phyloP scores from a whole-genome alignment of 1,140 invertebrate genomes.

The Helicoverpa zea region DNA sequence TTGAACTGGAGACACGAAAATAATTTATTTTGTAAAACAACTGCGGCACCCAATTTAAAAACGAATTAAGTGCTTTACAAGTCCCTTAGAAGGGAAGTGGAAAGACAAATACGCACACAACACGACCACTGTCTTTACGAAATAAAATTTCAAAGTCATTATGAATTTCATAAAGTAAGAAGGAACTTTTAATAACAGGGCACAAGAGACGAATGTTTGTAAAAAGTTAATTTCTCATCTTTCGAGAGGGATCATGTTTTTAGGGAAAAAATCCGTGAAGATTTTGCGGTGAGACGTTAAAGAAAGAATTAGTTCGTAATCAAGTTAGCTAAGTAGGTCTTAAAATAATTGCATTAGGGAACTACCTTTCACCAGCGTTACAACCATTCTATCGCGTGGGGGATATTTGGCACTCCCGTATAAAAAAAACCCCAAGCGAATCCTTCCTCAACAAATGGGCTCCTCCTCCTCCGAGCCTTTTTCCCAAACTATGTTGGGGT shows the following conservation, averaged over 20 bases:
- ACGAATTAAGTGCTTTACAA: conserved; percentile 31
- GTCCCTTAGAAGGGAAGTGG: conserved; percentile 16
- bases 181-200: conserved; percentile 61
- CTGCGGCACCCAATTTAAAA: conserved; percentile 15
- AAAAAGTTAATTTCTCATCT: conserved; percentile 62
- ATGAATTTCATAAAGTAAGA: conserved; percentile 53
- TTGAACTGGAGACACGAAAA: conserved; percentile 13
- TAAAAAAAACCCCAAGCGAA: no score
- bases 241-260: conserved; percentile 43
- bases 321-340: neutral
- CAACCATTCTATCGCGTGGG: no score
- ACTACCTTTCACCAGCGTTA: neutral
- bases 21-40: conserved; percentile 32
- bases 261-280: conserved; percentile 26
- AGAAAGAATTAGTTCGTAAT: neutral
- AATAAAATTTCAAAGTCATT: conserved; percentile 56
- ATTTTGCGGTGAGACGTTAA: conserved; percentile 3
- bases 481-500: no score
- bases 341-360: neutral
- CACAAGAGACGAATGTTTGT: conserved; percentile 53
- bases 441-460: no score
- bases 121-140: conserved; percentile 3
- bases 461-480: no score
- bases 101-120: conserved; percentile 42
- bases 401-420: no score